Evolutionary conservation across 2,797 vertebrate genomes (phyloP).

Genomic region (Rhinogobio ventralis): DNA sequence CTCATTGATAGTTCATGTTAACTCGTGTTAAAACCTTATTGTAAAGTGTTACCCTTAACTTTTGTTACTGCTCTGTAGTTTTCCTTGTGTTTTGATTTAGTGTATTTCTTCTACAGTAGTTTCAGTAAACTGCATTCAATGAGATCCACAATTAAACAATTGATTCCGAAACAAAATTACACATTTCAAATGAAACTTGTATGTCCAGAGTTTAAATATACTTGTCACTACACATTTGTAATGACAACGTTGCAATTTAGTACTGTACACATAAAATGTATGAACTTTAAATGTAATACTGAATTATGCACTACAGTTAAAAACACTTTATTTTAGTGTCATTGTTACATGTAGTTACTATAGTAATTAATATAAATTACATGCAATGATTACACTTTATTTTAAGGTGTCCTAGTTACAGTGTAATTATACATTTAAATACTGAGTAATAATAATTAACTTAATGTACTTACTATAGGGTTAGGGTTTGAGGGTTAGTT

Average conservation of each 20-base stretch:
- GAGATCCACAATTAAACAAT: not conserved
- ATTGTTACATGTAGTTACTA: not conserved
- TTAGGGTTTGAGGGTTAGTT: too few species aligned
- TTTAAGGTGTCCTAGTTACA: too few species aligned
- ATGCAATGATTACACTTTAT: too few species aligned
- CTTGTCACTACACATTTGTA: not conserved
- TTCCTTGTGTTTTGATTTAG: not conserved
- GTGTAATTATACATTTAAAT: too few species aligned
- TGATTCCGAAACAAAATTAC: not conserved
- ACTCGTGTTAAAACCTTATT: too few species aligned
- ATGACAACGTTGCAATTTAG: not conserved
- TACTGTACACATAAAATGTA: not conserved
- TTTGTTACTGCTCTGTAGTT: too few species aligned
- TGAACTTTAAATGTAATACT: not conserved
- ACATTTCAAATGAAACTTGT: not conserved
- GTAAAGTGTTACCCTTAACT: too few species aligned
- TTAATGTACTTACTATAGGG: too few species aligned
- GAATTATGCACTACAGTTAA: not conserved
- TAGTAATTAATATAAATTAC: not conserved
- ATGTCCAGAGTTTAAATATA: not conserved
- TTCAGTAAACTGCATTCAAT: not conserved
- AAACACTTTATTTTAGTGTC: not conserved
- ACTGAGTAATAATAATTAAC: too few species aligned
- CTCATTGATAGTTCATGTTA: too few species aligned
- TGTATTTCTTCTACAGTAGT: not conserved